These are phyloP conservation scores for Acrocephalus arundinaceus DNA, from an alignment of 2,113 vertebrate species.

Conservation along the genomic window DNA sequence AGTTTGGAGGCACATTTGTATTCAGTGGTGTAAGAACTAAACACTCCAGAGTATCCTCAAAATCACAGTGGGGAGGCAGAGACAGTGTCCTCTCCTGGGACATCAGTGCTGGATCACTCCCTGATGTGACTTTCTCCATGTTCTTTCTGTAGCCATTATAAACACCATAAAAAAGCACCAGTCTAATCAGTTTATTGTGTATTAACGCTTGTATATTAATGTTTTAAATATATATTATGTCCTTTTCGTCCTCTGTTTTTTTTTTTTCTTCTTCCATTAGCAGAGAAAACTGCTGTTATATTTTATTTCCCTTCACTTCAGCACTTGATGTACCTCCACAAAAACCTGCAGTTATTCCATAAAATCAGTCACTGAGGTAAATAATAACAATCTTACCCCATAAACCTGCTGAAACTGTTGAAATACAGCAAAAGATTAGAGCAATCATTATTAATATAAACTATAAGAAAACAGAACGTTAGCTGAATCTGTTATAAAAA, in stretches of 20 bases:
- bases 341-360: conserved; percentile 54
- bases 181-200: background rate
- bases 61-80: background rate
- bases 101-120: background rate
- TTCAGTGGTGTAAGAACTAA: background rate
- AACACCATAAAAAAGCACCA: background rate
- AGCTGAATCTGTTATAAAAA: conserved; percentile 35
- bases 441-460: conserved; percentile 54
- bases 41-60: background rate
- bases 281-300: background rate
- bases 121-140: background rate
- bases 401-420: conserved; percentile 71
- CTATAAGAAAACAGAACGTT: conserved; percentile 39
- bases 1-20: background rate
- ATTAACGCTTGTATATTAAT: accelerated
- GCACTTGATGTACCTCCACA: conserved; percentile 28
- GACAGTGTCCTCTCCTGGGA: background rate
- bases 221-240: background rate
- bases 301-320: conserved; percentile 51
- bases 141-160: background rate
- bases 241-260: background rate
- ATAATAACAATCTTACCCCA: conserved; percentile 60
- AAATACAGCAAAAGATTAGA: conserved; percentile 67
- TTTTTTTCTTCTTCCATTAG: background rate
- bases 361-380: conserved; percentile 65